Percentiles rank a stretch among this genome's conserved stretches.
These are phyloP conservation scores for Rotaria magnacalcarata DNA, from an alignment of 2,888 invertebrate genomes.

Conservation along the genomic window DNA sequence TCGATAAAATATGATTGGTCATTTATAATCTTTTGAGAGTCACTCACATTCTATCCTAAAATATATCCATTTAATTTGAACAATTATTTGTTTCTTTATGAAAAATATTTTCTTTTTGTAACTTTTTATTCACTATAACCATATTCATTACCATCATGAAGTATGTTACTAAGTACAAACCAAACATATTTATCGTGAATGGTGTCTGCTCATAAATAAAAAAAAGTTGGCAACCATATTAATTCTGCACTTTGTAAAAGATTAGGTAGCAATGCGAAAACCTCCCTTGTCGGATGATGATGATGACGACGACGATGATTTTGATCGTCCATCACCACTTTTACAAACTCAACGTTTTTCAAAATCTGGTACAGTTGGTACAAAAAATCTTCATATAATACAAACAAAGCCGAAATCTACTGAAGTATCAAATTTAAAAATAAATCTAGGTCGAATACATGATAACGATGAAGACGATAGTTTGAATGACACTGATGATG, in stretches of 20 bases:
- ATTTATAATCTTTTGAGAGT: neutral
- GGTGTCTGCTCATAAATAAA: neutral
- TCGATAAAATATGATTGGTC: neutral
- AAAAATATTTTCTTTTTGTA: neutral
- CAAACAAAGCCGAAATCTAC: neutral
- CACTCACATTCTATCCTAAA: neutral
- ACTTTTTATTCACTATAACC: neutral
- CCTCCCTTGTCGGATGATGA: neutral
- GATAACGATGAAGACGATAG: neutral
- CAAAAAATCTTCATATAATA: neutral
- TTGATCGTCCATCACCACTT: neutral
- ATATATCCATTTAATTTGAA: neutral
- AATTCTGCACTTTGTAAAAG: no score
- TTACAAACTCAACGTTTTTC: neutral
- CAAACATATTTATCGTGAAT: neutral
- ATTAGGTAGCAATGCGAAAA: neutral
- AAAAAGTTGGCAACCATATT: no score
- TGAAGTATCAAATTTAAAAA: neutral
- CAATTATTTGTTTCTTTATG: neutral
- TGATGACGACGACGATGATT: neutral
- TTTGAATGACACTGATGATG: neutral
- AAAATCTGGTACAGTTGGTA: neutral
- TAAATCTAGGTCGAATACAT: neutral
- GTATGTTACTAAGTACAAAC: neutral
- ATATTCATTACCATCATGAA: neutral